A percentile compares a stretch with the other conserved stretches of the same genome.
These are phyloP conservation scores for Aphelenchoides fujianensis DNA, from an alignment of 1,140 invertebrate species.

Conservation along the genomic window DNA sequence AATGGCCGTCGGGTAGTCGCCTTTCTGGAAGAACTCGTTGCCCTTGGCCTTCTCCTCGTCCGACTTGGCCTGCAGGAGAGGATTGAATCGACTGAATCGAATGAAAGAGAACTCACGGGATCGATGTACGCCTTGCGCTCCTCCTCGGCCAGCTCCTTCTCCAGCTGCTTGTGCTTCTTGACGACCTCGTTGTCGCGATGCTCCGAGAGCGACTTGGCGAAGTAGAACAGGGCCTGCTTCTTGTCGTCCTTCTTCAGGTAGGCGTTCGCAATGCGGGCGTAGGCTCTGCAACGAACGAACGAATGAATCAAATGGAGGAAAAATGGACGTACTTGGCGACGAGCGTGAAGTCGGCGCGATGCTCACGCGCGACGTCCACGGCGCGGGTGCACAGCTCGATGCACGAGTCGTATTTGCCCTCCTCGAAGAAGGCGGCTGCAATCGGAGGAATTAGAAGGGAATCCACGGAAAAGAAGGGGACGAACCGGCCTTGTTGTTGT, in stretches of 20 bases:
- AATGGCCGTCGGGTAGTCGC: slow-evolving; percentile 87
- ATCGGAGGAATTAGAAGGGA: slow-evolving; percentile 1
- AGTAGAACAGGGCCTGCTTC: slow-evolving; percentile 83
- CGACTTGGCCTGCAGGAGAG: too few relatives aligned
- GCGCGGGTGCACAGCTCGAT: slow-evolving; percentile 88
- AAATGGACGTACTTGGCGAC: slow-evolving; percentile 75
- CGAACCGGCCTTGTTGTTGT: slow-evolving; percentile 81
- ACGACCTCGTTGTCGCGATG: slow-evolving; percentile 76
- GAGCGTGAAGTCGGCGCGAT: slow-evolving; percentile 90
- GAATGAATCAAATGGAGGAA: neutral
- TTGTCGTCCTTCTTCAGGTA: slow-evolving; percentile 71
- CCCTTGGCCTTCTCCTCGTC: slow-evolving; percentile 67
- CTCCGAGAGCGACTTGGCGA: slow-evolving; percentile 93
- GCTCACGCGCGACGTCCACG: slow-evolving; percentile 90
- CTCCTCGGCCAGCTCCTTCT: slow-evolving; percentile 79
- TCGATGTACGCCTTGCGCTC: slow-evolving; percentile 86
- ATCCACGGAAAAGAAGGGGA: slow-evolving; percentile 13
- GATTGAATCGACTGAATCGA: too few relatives aligned
- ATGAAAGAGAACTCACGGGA: too few relatives aligned
- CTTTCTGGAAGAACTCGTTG: slow-evolving; percentile 60
- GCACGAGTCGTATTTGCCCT: slow-evolving; percentile 86
- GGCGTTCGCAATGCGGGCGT: slow-evolving; percentile 67
- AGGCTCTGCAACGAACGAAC: slow-evolving; percentile 63
- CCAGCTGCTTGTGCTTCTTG: slow-evolving; percentile 62
- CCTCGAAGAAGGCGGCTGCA: slow-evolving; percentile 71